Evolutionary conservation across 2,888 invertebrate species (phyloP), one percentile per base, ranked within the genome.

Genomic region (Tinea pellionella): DNA sequence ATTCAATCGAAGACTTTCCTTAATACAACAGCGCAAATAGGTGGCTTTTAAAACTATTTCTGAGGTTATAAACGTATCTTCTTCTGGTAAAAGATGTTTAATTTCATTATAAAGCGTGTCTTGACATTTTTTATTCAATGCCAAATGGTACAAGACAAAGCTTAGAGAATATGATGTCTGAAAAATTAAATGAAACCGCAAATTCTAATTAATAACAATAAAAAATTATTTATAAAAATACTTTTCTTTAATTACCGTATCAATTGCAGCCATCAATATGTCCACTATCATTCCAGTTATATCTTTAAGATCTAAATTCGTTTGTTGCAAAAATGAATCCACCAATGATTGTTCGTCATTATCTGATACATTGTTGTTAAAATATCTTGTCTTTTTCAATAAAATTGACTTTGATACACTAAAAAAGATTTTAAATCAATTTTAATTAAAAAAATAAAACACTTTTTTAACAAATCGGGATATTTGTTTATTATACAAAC

Each of bases 221-320:
- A n/a, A n/a, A n/a, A n/a, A n/a, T n/a, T n/a, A n/a, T n/a, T n/a
- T n/a, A n/a, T n/a, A n/a, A n/a, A n/a, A n/a, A n/a, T n/a, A n/a
- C n/a, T n/a, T n/a, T n/a, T n/a, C n/a, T 6, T 24, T 24, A 9
- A 6, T 37, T 37, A 94, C 94, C 63, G 96, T 96, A 71, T 96
- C 96, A 61, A 96, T 91, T 61, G 96, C 95, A 59, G 95, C 96
- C 71, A 96, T 88, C 19, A 96, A 77, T 71, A 96, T 90, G 77
- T 97, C 96, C 42, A 94, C 92, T 62, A 93, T 91, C 88, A 95
- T 93, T 61, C 95, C 95, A 55, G 92, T 87, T n/a, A 96, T 88
- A 75, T 96, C 96, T 70, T 92, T 93, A 16, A 90, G 80, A 74
- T 94, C 92, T 3, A 95, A 73, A 65, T 91, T 90, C 0, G 92